Evolutionary conservation across 2,797 vertebrate genomes (phyloP).

Genomic region (Esox lucius): DNA sequence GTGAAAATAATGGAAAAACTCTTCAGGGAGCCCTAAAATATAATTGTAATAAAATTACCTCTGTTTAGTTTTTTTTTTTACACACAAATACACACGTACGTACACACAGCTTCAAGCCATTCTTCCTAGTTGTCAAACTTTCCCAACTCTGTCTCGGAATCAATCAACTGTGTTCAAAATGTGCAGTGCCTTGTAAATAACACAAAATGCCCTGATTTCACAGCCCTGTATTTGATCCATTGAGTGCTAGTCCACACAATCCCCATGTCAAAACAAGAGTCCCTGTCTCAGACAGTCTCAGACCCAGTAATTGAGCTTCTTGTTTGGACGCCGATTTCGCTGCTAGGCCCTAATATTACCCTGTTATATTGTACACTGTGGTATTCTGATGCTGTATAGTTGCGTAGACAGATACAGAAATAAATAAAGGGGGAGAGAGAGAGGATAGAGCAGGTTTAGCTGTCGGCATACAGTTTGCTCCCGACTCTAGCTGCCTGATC

Average conservation of each 20-base stretch:
- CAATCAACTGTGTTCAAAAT: not conserved
- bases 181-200: not conserved
- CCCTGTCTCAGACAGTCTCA: constrained; percentile 44
- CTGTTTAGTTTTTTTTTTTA: constrained; percentile 6
- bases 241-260: constrained; percentile 45
- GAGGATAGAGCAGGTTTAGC: constrained; percentile 28
- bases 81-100: not conserved
- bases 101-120: constrained; percentile 28
- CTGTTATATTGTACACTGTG: not conserved
- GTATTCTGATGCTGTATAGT: not conserved
- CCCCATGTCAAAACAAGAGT: constrained; percentile 43
- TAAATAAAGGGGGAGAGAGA: constrained; percentile 10
- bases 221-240: constrained; percentile 30
- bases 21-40: constrained; percentile 1
- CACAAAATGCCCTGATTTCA: not conserved
- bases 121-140: not conserved
- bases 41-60: constrained; percentile 23
- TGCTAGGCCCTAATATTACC: constrained; percentile 52
- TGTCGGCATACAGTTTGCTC: constrained; percentile 35
- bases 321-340: constrained; percentile 43
- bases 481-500: constrained; percentile 3
- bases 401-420: too few species aligned
- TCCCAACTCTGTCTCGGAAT: not conserved
- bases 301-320: constrained; percentile 44
- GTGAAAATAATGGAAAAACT: constrained; percentile 5